These are phyloP conservation scores for Drosophila miranda DNA, from an alignment of 1,140 invertebrate species.

Conservation along the genomic window DNA sequence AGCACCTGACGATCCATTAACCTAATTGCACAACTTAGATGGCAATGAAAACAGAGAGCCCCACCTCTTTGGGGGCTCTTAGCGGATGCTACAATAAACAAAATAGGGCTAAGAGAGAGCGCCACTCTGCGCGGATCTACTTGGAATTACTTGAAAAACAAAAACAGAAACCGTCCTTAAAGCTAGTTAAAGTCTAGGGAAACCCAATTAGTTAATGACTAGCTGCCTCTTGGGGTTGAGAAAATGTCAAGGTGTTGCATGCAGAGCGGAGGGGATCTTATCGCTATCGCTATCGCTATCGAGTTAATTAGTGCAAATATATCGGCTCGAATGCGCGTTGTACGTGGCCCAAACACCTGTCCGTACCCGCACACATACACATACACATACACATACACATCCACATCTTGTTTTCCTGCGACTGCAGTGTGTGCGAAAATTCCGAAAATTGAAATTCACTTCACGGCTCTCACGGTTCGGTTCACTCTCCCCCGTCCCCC, in stretches of 20 bases:
- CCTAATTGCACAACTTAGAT: constrained; percentile 63
- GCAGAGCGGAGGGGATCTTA: neutral
- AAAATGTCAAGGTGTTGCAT: constrained; percentile 25
- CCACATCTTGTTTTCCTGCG: constrained; percentile 13
- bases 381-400: constrained; percentile 8
- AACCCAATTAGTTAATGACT: constrained; percentile 65
- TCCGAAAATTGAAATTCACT: constrained; percentile 54
- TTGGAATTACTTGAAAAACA: constrained; percentile 26
- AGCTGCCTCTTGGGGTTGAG: constrained; percentile 2
- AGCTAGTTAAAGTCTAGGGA: neutral
- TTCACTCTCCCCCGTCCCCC: constrained; percentile 11
- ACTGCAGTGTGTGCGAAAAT: constrained; percentile 13
- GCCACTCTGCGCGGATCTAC: constrained; percentile 60
- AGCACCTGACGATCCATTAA: constrained; percentile 64
- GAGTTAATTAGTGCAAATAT: constrained; percentile 58
- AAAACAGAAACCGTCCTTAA: constrained; percentile 33
- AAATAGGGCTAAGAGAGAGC: constrained; percentile 1
- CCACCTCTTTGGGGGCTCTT: too few relatives aligned
- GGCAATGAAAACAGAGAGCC: constrained; percentile 49
- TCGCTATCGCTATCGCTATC: neutral
- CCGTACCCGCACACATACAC: constrained; percentile 14
- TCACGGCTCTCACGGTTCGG: constrained; percentile 12
- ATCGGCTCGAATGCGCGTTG: constrained; percentile 48
- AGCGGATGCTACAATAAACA: constrained; percentile 1
- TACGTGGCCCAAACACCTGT: constrained; percentile 37